Conservation (phyloP, 37 sponge, comb jelly and placozoan species). For the Ephydatia muelleri region DNA sequence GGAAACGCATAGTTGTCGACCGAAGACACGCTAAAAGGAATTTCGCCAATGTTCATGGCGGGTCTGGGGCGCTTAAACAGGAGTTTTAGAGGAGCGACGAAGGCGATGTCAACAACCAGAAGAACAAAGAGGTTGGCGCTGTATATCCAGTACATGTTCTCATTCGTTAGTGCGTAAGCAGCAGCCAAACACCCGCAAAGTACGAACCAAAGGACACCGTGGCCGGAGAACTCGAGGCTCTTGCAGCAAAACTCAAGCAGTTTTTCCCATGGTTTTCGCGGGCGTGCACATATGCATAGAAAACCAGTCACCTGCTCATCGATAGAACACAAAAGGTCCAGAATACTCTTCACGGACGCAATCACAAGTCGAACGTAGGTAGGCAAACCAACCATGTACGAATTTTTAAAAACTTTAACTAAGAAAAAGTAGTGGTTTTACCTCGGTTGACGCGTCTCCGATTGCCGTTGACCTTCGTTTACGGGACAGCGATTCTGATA, state of each 20-base stretch:
- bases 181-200: constrained; percentile 19
- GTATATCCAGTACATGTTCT: constrained; percentile 3
- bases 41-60: constrained; percentile 52
- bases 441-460: background rate
- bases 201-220: constrained; percentile 68
- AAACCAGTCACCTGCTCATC: constrained; percentile 31
- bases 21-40: constrained; percentile 61
- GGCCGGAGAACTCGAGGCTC: constrained; percentile 64
- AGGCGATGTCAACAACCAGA: constrained; percentile 63
- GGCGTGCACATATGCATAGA: constrained; percentile 26
- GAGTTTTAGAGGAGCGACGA: constrained; percentile 77
- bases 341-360: background rate
- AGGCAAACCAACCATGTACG: background rate
- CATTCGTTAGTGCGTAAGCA: constrained; percentile 8
- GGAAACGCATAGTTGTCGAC: constrained; percentile 91
- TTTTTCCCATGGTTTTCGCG: background rate
- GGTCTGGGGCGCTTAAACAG: constrained; percentile 80
- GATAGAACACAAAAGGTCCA: constrained; percentile 22
- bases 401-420: background rate
- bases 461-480: background rate
- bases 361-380: too few species aligned
- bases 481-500: background rate
- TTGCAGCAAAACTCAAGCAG: constrained; percentile 20
- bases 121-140: constrained; percentile 47
- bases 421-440: background rate